Evolutionary conservation across 2,888 invertebrate species (phyloP), one percentile per base, ranked within the genome.

Genomic region (Norana najaformis): DNA sequence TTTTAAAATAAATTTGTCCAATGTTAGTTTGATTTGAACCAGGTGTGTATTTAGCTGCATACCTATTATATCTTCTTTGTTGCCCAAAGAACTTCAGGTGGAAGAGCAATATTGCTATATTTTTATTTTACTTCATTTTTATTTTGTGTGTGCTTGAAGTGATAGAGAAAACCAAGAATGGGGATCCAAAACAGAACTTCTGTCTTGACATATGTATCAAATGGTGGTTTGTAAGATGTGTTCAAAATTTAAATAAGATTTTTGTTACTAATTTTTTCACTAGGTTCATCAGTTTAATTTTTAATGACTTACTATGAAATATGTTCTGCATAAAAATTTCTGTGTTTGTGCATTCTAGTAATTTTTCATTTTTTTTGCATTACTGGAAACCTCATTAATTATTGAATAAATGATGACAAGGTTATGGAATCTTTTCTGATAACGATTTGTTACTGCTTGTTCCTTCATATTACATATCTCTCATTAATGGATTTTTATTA

Each of bases 181-280:
- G 69, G n/a, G 69, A n/a, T 8, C 30, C 4, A 8, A 1, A 8
- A 8, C n/a, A n/a, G 69, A 69, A n/a, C n/a, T 16, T 11, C 69
- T 47, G n/a, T 69, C 69, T 69, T 69, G 69, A 69, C n/a, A 16
- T 69, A 69, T 69, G 69, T 69, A n/a, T 30, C n/a, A 8, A n/a
- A n/a, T 30, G 30, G 2, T 23, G n/a, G n/a, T n/a, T n/a, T n/a
- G n/a, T n/a, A n/a, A n/a, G n/a, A n/a, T 69, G n/a, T 11, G n/a
- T 69, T 69, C n/a, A 69, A 69, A 69, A 69, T 69, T 69, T 69
- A 69, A 47, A n/a, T 69, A n/a, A n/a, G n/a, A 69, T 69, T 30
- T 11, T 69, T 69, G 53, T 69, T 69, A 69, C 30, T n/a, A n/a
- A 69, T n/a, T n/a, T 47, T 23, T 47, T 47, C 47, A 5, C 4